These are phyloP conservation scores for Theonella swinhoei DNA, from an alignment of 37 sponge, comb jelly and placozoan genomes.

Conservation along the genomic window DNA sequence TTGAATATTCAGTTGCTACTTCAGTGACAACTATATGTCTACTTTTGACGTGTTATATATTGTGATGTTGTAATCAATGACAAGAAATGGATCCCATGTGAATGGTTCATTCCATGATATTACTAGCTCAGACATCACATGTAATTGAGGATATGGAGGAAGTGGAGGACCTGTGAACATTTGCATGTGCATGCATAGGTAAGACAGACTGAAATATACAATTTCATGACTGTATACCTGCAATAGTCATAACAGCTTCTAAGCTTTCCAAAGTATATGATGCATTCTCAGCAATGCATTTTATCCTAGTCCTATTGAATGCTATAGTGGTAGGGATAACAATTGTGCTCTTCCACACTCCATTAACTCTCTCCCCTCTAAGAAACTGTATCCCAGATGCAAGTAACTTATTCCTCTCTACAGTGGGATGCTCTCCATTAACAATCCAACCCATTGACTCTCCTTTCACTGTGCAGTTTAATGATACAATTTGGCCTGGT, in stretches of 20 bases:
- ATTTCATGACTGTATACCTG: no score
- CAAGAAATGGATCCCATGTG: background rate
- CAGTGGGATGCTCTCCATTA: background rate
- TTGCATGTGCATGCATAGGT: no score
- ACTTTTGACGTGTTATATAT: background rate
- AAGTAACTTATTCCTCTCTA: no score
- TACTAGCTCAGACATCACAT: background rate
- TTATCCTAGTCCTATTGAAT: background rate
- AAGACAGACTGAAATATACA: no score
- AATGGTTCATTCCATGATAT: slow-evolving; percentile 18
- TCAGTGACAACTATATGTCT: background rate
- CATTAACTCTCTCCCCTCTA: background rate
- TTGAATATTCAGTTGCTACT: background rate
- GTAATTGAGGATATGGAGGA: background rate
- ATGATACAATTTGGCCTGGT: background rate
- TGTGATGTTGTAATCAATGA: slow-evolving; percentile 9
- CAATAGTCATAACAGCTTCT: background rate
- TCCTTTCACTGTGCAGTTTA: background rate
- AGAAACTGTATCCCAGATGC: background rate
- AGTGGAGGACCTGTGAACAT: slow-evolving; percentile 13
- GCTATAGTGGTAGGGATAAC: no score
- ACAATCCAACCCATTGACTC: background rate
- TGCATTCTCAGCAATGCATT: background rate
- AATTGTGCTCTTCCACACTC: background rate
- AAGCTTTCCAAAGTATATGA: background rate